A percentile compares a stretch with the other conserved stretches of the same genome.
phyloP scores from a whole-genome alignment of 2,113 vertebrate genomes.

The Coreoperca whiteheadi region DNA sequence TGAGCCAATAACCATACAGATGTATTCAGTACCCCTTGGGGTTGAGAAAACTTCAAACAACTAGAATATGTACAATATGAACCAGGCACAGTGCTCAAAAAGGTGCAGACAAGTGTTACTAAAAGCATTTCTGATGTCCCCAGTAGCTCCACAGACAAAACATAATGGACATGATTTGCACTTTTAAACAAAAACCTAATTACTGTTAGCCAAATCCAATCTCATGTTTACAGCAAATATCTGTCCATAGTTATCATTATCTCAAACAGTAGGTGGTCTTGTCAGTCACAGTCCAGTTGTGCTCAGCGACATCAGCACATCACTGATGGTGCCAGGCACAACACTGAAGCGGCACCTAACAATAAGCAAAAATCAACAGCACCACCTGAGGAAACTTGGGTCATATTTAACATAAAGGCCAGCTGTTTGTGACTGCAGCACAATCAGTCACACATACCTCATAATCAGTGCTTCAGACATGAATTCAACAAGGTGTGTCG shows the following conservation, averaged over 20 bases:
- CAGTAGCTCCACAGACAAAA: not conserved
- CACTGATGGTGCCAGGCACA: not conserved
- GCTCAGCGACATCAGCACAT: constrained; percentile 26
- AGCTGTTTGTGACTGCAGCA: constrained; percentile 8
- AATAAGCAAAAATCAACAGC: not conserved
- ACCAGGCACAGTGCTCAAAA: not conserved
- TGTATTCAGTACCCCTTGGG: not conserved
- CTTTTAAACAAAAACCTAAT: not conserved
- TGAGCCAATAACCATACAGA: not conserved
- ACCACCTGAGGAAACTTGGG: not conserved
- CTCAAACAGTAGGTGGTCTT: constrained; percentile 29
- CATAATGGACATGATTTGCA: not conserved
- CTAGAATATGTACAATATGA: not conserved
- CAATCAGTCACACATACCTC: not conserved
- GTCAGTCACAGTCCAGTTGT: constrained; percentile 40
- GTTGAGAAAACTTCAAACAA: not conserved
- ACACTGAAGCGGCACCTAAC: not conserved
- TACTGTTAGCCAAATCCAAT: not conserved
- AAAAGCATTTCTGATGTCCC: not conserved
- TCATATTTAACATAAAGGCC: not conserved
- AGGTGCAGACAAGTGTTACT: not conserved
- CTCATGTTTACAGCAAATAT: constrained; percentile 28
- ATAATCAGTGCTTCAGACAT: constrained; percentile 4
- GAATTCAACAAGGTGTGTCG: not conserved
- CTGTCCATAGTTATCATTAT: constrained; percentile 3